phyloP scores from a whole-genome alignment of 2,888 invertebrate genomes.

The Bellardia pandia region DNA sequence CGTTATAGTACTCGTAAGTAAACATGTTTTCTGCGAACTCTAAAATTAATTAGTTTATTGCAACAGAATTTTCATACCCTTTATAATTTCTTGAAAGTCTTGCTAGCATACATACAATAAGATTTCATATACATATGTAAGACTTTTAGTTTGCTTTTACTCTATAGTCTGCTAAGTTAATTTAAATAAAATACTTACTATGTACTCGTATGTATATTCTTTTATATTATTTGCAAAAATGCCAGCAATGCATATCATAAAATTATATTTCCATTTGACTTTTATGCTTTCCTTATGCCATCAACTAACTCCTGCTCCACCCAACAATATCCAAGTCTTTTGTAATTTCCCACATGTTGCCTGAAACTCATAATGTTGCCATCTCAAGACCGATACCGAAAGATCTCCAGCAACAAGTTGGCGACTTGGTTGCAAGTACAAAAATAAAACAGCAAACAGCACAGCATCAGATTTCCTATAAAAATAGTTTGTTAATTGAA shows the following conservation, averaged over 20 bases:
- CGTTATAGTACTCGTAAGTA: no score
- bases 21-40: not conserved
- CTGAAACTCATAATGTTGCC: constrained; percentile 15
- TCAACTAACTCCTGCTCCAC: not conserved
- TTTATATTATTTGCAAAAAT: constrained; percentile 22
- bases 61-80: not conserved
- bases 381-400: not conserved
- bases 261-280: constrained; percentile 76
- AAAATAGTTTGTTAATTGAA: constrained; percentile 30
- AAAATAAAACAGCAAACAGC: not conserved
- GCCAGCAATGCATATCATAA: constrained; percentile 76
- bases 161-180: no score
- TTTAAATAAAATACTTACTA: not conserved
- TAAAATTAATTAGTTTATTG: not conserved
- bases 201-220: not conserved
- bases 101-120: no score
- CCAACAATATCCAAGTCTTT: not conserved
- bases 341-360: constrained; percentile 8
- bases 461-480: not conserved
- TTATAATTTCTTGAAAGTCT: not conserved
- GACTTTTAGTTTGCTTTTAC: no score
- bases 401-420: not conserved
- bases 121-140: no score
- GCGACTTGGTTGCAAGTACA: not conserved
- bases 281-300: constrained; percentile 74